phyloP scores from a whole-genome alignment of 2,113 vertebrate genomes.

The Lagopus leucura region DNA sequence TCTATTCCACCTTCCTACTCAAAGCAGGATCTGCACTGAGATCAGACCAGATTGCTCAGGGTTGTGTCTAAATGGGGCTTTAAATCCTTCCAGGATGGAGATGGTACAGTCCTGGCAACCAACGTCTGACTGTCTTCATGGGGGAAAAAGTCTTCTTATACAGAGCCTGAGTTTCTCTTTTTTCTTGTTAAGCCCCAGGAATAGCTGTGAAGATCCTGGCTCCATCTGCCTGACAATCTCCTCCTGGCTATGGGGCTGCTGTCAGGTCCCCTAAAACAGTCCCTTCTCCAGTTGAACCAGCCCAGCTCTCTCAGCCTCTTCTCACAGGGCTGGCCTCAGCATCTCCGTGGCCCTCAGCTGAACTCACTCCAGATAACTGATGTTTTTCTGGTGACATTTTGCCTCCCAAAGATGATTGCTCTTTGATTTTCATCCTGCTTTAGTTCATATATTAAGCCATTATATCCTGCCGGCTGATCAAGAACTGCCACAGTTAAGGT shows the following conservation, averaged over 20 bases:
- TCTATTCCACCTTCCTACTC: background rate
- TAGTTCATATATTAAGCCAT: background rate
- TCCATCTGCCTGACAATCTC: background rate
- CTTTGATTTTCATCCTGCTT: background rate
- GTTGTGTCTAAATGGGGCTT: background rate
- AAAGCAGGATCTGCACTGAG: background rate
- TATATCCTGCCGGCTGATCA: background rate
- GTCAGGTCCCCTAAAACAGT: no score
- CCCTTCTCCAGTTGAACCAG: background rate
- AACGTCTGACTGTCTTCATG: background rate
- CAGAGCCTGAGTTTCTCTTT: background rate
- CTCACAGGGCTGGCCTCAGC: background rate
- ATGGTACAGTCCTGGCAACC: accelerated
- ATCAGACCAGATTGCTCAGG: background rate
- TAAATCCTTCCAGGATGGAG: background rate
- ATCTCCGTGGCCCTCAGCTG: background rate
- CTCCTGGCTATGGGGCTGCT: background rate
- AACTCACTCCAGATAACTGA: accelerated
- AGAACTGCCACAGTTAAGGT: background rate
- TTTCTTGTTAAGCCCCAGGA: background rate
- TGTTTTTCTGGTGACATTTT: background rate
- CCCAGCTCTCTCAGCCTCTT: background rate
- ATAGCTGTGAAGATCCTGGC: background rate
- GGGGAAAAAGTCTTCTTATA: background rate
- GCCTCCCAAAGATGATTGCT: background rate